Evolutionary conservation across 2,797 vertebrate species (phyloP).

Genomic region (Anableps anableps): DNA sequence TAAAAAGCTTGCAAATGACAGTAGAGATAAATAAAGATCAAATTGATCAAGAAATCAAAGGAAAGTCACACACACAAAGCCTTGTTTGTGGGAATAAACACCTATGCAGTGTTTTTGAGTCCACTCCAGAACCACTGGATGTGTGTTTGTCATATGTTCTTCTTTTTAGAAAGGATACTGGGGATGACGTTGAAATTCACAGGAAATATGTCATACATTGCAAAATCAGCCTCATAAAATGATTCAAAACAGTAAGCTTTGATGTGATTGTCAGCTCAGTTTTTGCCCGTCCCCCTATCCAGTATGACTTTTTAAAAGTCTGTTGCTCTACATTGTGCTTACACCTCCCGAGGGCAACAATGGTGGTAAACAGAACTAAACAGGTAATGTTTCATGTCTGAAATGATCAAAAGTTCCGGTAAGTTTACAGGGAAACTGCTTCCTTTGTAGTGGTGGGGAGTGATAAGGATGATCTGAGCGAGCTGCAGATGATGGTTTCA

Average conservation of each 20-base stretch:
- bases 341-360: background rate
- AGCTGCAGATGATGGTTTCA: background rate
- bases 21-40: background rate
- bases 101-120: background rate
- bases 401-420: constrained; percentile 4
- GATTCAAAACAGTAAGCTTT: background rate
- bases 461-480: background rate
- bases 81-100: background rate
- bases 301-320: background rate
- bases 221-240: background rate
- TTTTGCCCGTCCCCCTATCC: background rate
- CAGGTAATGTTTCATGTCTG: background rate
- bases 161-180: background rate
- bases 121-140: background rate
- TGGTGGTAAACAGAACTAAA: background rate
- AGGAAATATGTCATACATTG: background rate
- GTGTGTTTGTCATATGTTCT: no score
- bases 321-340: background rate
- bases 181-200: background rate
- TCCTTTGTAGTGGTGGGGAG: constrained; percentile 8
- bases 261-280: background rate
- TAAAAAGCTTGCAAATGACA: constrained; percentile 25
- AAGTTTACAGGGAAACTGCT: background rate
- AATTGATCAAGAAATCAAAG: background rate
- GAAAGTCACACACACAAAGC: background rate